Evolutionary conservation across 1,140 invertebrate genomes (phyloP), one percentile per base, ranked within the genome.

Genomic region (Oreohelix idahoensis): DNA sequence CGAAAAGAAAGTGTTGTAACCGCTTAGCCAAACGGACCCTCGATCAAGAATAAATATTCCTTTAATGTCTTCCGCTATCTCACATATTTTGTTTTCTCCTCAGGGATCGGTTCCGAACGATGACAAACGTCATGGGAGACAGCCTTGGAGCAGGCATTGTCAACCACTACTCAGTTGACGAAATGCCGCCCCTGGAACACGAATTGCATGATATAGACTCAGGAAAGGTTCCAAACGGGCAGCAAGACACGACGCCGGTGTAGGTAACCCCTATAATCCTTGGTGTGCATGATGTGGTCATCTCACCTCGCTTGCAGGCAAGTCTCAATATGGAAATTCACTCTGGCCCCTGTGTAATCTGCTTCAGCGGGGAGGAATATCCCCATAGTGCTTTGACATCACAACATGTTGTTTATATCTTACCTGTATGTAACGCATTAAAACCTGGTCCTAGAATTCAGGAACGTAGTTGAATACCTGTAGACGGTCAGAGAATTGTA

Each of bases 61-160:
- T n/a, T n/a, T n/a, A n/a, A n/a, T n/a, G n/a, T n/a, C n/a, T n/a
- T n/a, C n/a, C n/a, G n/a, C n/a, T n/a, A n/a, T n/a, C n/a, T n/a
- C n/a, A n/a, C 13, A 58, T 58, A 4, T n/a, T 58, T 23, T 23
- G 2, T 63, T 81, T 38, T 49, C 51, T 26, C 39, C 17, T 36
- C 94, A 99, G 97, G 84, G 98, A 98, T 93, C 96, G 97, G 86
- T 98, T 99, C 94, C 95, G 98, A 76, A 99, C 98, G 58, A 97
- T 97, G 83, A 97, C 99, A 86, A 99, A 99, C 92, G 98, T 99
- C n/a, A 95, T 98, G 88, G 98, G 98, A 84, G 98, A 99, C 92
- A 96, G 97, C 73, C 94, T 98, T 69, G 98, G 98, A 58, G 97
- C 98, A 51, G 96, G 97, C 81, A 96, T 99, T 36, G 97, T 99